A percentile compares a stretch with the other conserved stretches of the same genome.
These are phyloP conservation scores for Portunus trituberculatus DNA, from an alignment of 1,140 invertebrate genomes.

Conservation along the genomic window DNA sequence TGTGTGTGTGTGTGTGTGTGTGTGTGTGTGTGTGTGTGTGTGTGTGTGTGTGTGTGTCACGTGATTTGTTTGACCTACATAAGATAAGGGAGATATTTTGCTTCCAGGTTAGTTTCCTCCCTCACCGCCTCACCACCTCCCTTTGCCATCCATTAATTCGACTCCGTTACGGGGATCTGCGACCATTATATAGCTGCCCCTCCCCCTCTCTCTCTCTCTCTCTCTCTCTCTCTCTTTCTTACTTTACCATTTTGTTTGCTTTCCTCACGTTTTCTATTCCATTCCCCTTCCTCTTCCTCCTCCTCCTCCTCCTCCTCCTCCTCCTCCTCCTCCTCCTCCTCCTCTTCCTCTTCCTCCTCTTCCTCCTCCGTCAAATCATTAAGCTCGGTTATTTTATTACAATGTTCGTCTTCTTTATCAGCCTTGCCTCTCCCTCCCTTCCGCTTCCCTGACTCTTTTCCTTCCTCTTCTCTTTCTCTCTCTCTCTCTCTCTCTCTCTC, in stretches of 20 bases:
- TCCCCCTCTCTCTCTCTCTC: background rate
- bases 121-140: background rate
- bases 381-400: background rate
- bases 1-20: no score
- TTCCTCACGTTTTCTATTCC: no score
- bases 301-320: no score
- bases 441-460: background rate
- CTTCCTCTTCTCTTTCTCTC: background rate
- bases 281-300: background rate
- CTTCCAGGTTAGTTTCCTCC: background rate
- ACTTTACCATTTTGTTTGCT: no score
- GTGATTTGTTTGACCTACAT: no score
- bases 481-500: background rate
- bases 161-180: background rate
- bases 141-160: background rate
- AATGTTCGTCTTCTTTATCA: conserved; percentile 23
- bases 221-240: background rate
- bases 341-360: background rate
- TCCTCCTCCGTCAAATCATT: background rate
- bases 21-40: no score
- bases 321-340: background rate
- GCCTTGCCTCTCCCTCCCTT: background rate
- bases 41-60: no score
- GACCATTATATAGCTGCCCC: background rate
- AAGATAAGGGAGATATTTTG: background rate